Evolutionary conservation across 2,797 vertebrate genomes (phyloP), one percentile per base, ranked within the genome.

Genomic region (Vireo griseus): DNA sequence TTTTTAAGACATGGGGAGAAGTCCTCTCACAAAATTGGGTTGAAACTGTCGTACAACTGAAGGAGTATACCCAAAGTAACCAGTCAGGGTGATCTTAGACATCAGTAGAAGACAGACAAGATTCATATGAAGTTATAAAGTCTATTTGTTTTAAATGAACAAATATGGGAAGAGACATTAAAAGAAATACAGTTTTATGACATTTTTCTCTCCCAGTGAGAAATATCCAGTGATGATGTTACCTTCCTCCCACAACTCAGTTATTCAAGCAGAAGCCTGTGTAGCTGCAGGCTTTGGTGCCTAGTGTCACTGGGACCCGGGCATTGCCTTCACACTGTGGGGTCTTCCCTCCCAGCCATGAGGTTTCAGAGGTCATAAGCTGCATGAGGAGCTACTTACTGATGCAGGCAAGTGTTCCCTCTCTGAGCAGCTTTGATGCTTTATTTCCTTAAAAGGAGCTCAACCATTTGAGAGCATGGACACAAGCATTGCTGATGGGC

Each of bases 361-460:
- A 24, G 15, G 16, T 39, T 63, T 74, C 39, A 45, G 50, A 80
- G n/a, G 17, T 20, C 40, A 7, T 39, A 79, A 50, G 19, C 45
- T 82, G 42, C 79, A 44, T 0, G 1, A 77, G 24, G 11, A 66
- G 18, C 28, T 40, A 26, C 37, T 71, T 51, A 24, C 45, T 65
- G 28, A 19, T 61, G 28, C 35, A 58, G 50, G 42, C 35, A 74
- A 54, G 28, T 26, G 51, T 85, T 68, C 48, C 71, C 20, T 4
- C 47, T 83, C 61, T 58, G 58, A 77, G 50, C 37, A 63, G 35
- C 28, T 72, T 86, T 19, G 3, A 35, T 65, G 11, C 42, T 94
- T 88, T 71, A 7, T 90, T 90, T 92, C 87, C 91, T 86, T 94
- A 94, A 95, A 95, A 95, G 94, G 92, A 88, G 5, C 39, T 90